Evolutionary conservation across 2,113 vertebrate genomes (phyloP).

Genomic region (Oriolus oriolus): DNA sequence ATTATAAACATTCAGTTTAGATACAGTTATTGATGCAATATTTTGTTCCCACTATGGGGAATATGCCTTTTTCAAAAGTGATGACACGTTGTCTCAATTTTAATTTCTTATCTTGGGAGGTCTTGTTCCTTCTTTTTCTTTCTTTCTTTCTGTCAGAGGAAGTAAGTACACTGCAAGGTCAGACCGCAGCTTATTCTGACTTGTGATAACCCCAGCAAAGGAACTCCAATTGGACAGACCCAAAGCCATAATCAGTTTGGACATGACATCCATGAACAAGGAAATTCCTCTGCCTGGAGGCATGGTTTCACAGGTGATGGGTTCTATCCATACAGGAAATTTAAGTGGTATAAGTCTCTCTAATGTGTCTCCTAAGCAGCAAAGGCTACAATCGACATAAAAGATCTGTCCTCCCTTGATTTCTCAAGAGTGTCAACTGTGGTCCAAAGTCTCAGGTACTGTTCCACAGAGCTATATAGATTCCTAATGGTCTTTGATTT

Average conservation of each 20-base stretch:
- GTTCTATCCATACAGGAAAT: not conserved
- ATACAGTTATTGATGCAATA: not conserved
- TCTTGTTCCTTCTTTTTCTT: not conserved
- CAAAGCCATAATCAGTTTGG: not conserved
- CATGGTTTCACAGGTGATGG: not conserved
- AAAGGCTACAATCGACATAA: not conserved
- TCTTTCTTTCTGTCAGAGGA: not conserved
- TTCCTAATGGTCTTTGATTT: not conserved
- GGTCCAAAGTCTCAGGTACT: not conserved
- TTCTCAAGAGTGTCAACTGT: not conserved
- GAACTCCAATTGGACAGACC: not conserved
- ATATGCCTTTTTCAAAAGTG: not conserved
- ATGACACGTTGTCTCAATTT: not conserved
- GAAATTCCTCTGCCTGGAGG: not conserved
- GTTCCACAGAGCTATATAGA: not conserved
- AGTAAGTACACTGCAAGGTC: not conserved
- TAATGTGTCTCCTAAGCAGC: not conserved
- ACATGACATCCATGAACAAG: not conserved
- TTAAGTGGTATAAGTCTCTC: not conserved
- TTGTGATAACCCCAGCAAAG: not conserved
- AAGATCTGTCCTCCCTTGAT: not conserved
- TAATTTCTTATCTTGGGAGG: not conserved
- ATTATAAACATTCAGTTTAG: not conserved
- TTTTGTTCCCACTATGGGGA: not conserved
- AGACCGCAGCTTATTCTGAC: not conserved